phyloP scores from a whole-genome alignment of 1,140 invertebrate genomes.

The Colletes gigas region DNA sequence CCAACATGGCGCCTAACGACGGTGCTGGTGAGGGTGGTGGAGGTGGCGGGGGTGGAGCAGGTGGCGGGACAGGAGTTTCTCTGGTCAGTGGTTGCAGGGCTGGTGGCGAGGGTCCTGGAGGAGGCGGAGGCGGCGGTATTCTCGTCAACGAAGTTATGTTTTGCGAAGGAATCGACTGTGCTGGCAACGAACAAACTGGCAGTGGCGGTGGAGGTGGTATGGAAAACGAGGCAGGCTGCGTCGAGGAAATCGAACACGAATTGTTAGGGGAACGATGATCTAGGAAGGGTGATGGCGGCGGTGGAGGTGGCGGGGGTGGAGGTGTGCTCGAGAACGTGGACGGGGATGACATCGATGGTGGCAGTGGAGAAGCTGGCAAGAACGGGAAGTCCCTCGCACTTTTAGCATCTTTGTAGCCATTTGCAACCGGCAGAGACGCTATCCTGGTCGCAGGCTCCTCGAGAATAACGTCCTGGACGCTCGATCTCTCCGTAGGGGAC shows the following conservation, averaged over 20 bases:
- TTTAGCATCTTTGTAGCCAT: not conserved
- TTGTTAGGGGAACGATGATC: not conserved
- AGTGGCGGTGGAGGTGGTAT: constrained; percentile 32
- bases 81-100: constrained; percentile 39
- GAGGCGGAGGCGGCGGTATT: constrained; percentile 32
- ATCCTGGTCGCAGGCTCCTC: not conserved
- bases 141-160: not conserved
- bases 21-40: constrained; percentile 51
- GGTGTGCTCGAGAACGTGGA: not conserved
- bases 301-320: not conserved
- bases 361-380: not conserved
- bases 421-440: not conserved
- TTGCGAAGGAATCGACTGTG: not conserved
- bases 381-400: not conserved
- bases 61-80: constrained; percentile 70
- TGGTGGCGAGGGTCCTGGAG: constrained; percentile 54
- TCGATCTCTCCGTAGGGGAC: not conserved
- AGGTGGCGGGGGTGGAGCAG: constrained; percentile 72
- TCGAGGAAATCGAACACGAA: not conserved
- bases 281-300: constrained; percentile 9
- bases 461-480: not conserved
- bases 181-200: not conserved
- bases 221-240: not conserved
- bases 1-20: not conserved
- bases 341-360: not conserved